phyloP scores from a whole-genome alignment of 1,140 invertebrate species.

The Pseudachorutes palmiensis region DNA sequence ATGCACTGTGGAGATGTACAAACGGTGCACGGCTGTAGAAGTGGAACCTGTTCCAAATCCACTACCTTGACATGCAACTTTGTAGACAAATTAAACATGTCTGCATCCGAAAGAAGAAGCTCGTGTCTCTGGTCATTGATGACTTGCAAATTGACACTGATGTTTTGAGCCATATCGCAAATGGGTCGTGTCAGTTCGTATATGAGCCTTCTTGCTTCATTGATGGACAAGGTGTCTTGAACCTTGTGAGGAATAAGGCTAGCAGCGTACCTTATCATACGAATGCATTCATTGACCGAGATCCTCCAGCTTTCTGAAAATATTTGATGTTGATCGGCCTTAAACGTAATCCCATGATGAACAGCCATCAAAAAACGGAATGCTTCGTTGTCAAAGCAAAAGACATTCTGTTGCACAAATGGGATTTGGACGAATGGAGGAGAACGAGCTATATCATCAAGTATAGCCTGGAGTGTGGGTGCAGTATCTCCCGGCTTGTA shows the following conservation, averaged over 20 bases:
- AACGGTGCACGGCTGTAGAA: neutral
- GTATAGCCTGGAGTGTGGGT: conserved; percentile 9
- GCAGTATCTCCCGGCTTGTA: conserved; percentile 33
- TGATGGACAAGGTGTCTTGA: conserved; percentile 22
- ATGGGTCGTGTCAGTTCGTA: conserved; percentile 14
- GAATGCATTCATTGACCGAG: conserved; percentile 4
- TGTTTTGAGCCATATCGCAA: conserved; percentile 19
- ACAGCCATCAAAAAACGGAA: conserved; percentile 27
- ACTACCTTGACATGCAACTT: neutral
- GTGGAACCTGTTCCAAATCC: neutral
- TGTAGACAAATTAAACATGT: neutral
- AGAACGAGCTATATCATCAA: too few relatives aligned
- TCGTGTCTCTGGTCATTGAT: neutral
- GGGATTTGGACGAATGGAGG: conserved; percentile 17
- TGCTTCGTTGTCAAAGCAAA: conserved; percentile 32
- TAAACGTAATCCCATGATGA: conserved; percentile 12
- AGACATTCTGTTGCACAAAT: conserved; percentile 20
- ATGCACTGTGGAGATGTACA: neutral
- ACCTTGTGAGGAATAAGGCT: conserved; percentile 16
- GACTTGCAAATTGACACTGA: conserved; percentile 13
- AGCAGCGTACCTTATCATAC: conserved; percentile 2
- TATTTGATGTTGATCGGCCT: neutral
- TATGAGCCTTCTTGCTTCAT: conserved; percentile 19
- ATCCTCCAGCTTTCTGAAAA: conserved; percentile 14
- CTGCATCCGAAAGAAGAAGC: neutral